A percentile compares a stretch with the other conserved stretches of the same genome.
These are phyloP conservation scores for Noctilio leporinus DNA, from an alignment of 2,113 vertebrate species.

Conservation along the genomic window DNA sequence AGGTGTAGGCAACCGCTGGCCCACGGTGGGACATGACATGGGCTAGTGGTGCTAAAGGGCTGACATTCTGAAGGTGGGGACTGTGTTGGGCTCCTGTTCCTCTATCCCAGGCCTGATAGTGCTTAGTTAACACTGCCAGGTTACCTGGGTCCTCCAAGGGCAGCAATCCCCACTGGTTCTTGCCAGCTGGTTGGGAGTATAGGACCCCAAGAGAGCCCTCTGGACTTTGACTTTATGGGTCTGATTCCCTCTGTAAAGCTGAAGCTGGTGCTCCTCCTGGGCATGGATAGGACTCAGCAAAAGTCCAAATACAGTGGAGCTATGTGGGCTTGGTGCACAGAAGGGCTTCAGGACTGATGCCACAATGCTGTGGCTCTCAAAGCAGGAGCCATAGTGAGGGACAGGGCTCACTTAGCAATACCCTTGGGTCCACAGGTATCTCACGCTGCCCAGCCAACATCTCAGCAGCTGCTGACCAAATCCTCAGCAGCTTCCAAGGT, in stretches of 20 bases:
- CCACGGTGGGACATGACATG: background rate
- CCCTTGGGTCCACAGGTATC: background rate
- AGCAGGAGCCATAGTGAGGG: rapidly evolving
- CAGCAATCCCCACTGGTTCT: background rate
- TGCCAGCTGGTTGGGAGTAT: too few relatives aligned
- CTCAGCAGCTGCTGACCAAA: rapidly evolving
- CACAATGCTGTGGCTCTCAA: background rate
- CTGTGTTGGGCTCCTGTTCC: background rate
- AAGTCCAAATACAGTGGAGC: background rate
- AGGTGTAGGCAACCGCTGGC: background rate
- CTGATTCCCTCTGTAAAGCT: background rate
- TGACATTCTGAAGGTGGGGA: background rate
- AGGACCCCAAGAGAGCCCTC: background rate
- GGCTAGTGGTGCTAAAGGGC: background rate
- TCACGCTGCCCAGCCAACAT: background rate
- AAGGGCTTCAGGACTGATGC: background rate
- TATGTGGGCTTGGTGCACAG: rapidly evolving
- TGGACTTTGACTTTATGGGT: background rate
- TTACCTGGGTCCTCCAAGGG: rapidly evolving
- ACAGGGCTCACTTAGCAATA: rapidly evolving
- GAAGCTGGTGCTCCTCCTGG: too few relatives aligned
- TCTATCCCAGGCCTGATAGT: background rate
- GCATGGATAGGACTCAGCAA: rapidly evolving
- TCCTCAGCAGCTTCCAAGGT: constrained; percentile 30
- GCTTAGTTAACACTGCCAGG: background rate